Evolutionary conservation across 2,888 invertebrate species (phyloP), one percentile per base, ranked within the genome.

Genomic region (Calameuta idolon): DNA sequence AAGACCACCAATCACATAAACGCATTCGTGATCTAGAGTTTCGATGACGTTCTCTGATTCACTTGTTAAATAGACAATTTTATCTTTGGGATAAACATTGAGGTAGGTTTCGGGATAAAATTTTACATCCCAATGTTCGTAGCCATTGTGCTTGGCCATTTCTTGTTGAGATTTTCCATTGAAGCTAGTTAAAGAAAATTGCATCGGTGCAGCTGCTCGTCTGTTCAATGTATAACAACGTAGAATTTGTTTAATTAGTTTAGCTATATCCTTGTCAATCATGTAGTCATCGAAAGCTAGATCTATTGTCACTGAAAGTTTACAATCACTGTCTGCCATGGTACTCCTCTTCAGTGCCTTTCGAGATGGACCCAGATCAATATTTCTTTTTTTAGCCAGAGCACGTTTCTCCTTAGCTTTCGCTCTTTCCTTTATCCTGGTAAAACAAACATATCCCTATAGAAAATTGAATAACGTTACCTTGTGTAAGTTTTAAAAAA

Each of bases 1-100:
- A 73, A 99, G 92, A 35, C 99, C 99, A 69, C 99, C 99, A 90
- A 99, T 99, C 75, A 99, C 95, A 89, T 99, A 99, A 74, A 95
- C 94, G 89, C 96, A 96, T 81, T 95, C 94, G 34, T 96, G 94
- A 85, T 97, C 95, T 86, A 98, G 93, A 76, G 92, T 91, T 78
- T 94, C 94, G 82, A 99, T 94, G 11, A 97, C 92, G 92, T 97
- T 97, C 74, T 97, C 96, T 23, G 99, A 99, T 91, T 99, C 99
- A 91, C 98, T 98, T 5, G 97, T 96, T 83, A 99, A 93, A 92
- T 99, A 99, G 1, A 99, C 94, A 77, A 99, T 92, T 84, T 96
- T 95, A 3, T 96, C 94, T 88, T 95, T 96, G 0, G 94, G 93
- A 91, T 98, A 98, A 73, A 96, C 79, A 76, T 96, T 93, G 15